Conservation (phyloP, 2,888 invertebrate genomes). For the Erpobdella octoculata region DNA sequence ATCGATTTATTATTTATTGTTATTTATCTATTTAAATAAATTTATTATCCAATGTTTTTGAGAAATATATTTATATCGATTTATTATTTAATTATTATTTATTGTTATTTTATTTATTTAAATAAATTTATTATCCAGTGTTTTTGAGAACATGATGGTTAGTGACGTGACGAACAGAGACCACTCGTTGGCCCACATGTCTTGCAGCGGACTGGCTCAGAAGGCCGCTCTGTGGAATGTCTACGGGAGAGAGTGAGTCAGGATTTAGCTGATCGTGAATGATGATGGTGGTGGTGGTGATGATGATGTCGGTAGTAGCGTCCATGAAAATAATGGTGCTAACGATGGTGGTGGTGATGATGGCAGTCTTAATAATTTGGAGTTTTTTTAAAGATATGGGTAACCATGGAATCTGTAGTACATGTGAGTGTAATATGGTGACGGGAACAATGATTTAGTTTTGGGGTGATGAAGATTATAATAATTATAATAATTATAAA, state of each 20-base stretch:
- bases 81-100: no score
- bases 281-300: background rate
- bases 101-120: background rate
- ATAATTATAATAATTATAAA: no score
- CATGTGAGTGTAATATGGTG: no score
- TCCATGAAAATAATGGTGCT: background rate
- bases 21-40: background rate
- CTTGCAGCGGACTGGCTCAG: conserved; percentile 71
- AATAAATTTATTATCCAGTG: conserved; percentile 39
- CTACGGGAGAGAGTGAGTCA: conserved; percentile 69
- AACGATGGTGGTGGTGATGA: background rate
- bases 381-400: no score
- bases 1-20: background rate
- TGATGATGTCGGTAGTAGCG: background rate
- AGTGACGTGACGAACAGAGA: conserved; percentile 79
- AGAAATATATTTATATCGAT: no score
- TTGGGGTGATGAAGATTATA: no score
- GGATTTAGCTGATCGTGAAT: background rate
- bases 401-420: no score
- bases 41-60: conserved; percentile 52
- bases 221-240: conserved; percentile 78
- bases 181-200: conserved; percentile 71
- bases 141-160: conserved; percentile 67
- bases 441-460: no score
- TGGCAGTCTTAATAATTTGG: no score